Evolutionary conservation across 1,140 invertebrate species (phyloP).

Genomic region (Bombus pascuorum): DNA sequence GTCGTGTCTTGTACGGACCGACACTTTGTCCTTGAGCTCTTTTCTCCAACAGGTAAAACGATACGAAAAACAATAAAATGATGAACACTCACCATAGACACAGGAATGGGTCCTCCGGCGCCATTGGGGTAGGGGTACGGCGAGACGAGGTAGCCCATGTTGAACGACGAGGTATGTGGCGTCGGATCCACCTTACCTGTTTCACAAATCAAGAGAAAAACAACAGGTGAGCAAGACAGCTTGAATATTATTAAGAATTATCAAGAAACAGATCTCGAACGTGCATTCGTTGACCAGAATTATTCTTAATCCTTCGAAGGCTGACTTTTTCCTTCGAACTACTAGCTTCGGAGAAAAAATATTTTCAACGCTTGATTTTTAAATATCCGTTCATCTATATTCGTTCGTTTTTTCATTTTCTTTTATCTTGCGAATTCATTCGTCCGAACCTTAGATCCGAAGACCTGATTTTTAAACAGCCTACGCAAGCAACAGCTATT

Average conservation of each 20-base stretch:
- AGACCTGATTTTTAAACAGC: no score
- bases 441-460: no score
- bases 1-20: neutral
- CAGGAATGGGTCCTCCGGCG: conserved; percentile 90
- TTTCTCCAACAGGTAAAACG: conserved; percentile 43
- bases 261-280: neutral
- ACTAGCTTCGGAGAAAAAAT: no score
- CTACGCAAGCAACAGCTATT: neutral
- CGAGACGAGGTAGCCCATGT: conserved; percentile 94
- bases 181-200: conserved; percentile 94
- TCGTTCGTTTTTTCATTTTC: no score
- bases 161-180: conserved; percentile 91
- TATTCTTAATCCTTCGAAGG: no score
- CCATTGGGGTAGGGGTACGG: conserved; percentile 95
- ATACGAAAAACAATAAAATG: conserved; percentile 39
- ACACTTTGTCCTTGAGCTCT: neutral
- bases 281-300: no score
- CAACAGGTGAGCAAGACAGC: conserved; percentile 5
- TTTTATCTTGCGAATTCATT: no score
- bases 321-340: no score
- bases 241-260: neutral
- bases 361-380: no score
- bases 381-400: no score
- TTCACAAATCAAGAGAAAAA: conserved; percentile 54
- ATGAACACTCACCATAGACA: conserved; percentile 91